Base-by-base conservation (phyloP, 2,797 vertebrate species). In the Lateolabrax maculatus region DNA sequence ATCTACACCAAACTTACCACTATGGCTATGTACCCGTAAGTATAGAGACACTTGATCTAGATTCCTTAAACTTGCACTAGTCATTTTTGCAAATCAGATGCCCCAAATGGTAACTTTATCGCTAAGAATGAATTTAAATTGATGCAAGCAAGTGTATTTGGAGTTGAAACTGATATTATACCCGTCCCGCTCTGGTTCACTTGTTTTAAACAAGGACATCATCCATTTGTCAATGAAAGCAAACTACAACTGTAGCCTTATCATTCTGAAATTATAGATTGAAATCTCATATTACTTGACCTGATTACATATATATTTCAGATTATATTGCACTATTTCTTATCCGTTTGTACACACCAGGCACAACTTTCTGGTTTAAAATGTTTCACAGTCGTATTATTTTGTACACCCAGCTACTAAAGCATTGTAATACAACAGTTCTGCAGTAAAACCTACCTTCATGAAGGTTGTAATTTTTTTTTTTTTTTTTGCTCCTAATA, bases 1-100 rank as follows among this genome's bases (percentile, higher is more conserved):
- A 96, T 99, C 95, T 99, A 97, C 94, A 96, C 97, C 92, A 99
- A 98, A 84, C 92, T 99, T 74, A 96, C 97, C 84, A 99, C 97
- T 0, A 97, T 99, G 97, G 97, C 98, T 75, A 98, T 98, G 96
- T 97, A 99, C 93, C 98, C 98, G 98, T 99, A 96, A 94, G 98
- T 99, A 94, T 65, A 13, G 39, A 48, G 2, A 36, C 16, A 18
- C 31, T n/a, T 18, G 1, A 36, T 7, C 15, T 31, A 18, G 10
- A 49, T 63, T 2, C 4, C 0, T 67, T 56, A 9, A 19, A 11
- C 21, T 27, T 55, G 11, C 34, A n/a, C 2, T 9, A 19, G 23
- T 19, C 15, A 34, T 46, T 53, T 58, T 57, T 46, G 34, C 15
- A 34, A 15, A 25, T 43, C 12, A 44, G 27, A 9, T 44, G 31